Evolutionary conservation across 2,113 vertebrate genomes (phyloP).

Genomic region (Phoxinus phoxinus): DNA sequence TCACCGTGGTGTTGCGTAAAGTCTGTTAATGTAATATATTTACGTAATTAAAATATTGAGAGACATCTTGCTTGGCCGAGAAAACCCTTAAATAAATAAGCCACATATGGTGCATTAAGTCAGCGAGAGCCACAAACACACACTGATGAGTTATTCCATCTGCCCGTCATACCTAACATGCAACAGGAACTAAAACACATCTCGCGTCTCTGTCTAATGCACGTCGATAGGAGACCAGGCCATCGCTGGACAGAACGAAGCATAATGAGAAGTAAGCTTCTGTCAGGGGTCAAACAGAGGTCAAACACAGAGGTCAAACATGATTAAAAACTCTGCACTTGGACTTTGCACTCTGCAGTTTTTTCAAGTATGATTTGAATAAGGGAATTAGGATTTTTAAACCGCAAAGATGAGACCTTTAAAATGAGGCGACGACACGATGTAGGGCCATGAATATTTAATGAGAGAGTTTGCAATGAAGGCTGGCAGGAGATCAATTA

Average conservation of each 20-base stretch:
- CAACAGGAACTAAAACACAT: conserved; percentile 4
- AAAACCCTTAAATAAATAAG: conserved; percentile 27
- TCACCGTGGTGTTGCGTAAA: neutral
- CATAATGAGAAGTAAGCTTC: conserved; percentile 24
- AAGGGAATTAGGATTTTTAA: neutral
- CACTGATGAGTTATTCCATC: conserved; percentile 29
- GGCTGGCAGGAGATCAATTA: neutral
- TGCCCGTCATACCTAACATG: conserved; percentile 11
- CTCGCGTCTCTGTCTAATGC: conserved; percentile 18
- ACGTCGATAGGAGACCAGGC: neutral
- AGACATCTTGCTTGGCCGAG: conserved; percentile 30
- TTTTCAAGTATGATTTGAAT: neutral
- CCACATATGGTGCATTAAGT: conserved; percentile 20
- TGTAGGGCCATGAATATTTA: neutral
- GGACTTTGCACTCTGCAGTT: neutral
- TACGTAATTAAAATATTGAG: conserved; percentile 30
- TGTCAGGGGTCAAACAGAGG: conserved; percentile 28
- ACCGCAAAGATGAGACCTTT: neutral
- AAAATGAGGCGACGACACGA: neutral
- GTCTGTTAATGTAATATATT: conserved; percentile 29
- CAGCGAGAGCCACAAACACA: neutral
- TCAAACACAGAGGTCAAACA: conserved; percentile 30
- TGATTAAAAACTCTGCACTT: conserved; percentile 20
- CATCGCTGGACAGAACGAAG: conserved; percentile 22
- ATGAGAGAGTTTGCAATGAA: neutral